Evolutionary conservation across 2,797 vertebrate species (phyloP), one percentile per base, ranked within the genome.

Genomic region (Champsocephalus gunnari): DNA sequence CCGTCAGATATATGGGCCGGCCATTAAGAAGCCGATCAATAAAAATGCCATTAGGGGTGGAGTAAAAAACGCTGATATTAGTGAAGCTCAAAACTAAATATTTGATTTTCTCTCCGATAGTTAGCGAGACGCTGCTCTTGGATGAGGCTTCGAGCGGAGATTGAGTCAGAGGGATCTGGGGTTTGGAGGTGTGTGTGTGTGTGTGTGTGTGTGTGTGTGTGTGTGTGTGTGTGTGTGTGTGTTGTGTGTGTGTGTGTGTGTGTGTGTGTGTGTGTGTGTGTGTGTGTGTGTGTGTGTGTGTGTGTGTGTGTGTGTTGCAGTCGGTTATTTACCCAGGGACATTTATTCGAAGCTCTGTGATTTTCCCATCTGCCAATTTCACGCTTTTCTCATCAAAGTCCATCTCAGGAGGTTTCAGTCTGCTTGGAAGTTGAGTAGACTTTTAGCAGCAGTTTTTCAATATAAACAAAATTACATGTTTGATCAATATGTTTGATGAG

Each of bases 51-150:
- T 98, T 97, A 98, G 96, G 93, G 94, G 90, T 90, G 92, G 95
- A 94, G 95, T 97, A 97, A 97, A 96, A 98, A 96, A 96, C 93
- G 95, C 96, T 97, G 96, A 97, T 97, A 97, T 98, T 97, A 96
- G 96, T 96, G 95, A 95, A 95, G 95, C 95, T 95, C 95, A 95
- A 98, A 98, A 97, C 95, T 96, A 98, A 98, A 98, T 97, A 96
- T 98, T 97, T 96, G 95, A 97, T 98, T 97, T 97, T 78, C 95
- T 64, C 56, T 95, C 92, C 93, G 94, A 94, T 96, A 95, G 96
- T 95, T 95, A 95, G 95, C 90, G 90, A 95, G 95, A 94, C 90
- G 87, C 45, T 89, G 92, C 93, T 94, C 92, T 88, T 90, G 92
- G 92, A 95, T 92, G 78, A 93, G 68, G 82, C 81, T 80, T n/a